Evolutionary conservation across 2,113 vertebrate genomes (phyloP).

Genomic region (Prionailurus viverrinus): DNA sequence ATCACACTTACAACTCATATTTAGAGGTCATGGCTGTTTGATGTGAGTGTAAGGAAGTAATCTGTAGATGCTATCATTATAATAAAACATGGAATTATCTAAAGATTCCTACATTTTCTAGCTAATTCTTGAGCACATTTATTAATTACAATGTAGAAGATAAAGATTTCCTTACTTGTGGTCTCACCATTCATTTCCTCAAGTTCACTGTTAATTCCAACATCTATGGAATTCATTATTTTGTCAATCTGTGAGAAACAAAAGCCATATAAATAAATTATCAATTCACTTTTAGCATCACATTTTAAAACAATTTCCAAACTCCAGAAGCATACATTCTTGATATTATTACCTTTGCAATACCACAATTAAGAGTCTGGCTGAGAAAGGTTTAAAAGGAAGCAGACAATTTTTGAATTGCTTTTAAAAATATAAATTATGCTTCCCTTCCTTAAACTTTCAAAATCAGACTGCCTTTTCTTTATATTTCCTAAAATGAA

Average conservation of each 20-base stretch:
- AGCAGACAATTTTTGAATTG: neutral
- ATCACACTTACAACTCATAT: constrained; percentile 2
- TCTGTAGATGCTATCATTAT: constrained; percentile 61
- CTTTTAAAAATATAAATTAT: constrained; percentile 49
- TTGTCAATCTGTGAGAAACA: constrained; percentile 95
- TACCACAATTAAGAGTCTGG: neutral
- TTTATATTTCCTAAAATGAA: constrained; percentile 20
- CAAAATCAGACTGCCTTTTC: neutral
- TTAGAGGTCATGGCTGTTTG: neutral
- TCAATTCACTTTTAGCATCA: neutral
- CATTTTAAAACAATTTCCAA: constrained; percentile 64
- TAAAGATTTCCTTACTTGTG: constrained; percentile 89
- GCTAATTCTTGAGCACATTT: constrained; percentile 23
- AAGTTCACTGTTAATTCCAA: constrained; percentile 94
- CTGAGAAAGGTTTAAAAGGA: neutral
- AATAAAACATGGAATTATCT: constrained; percentile 64
- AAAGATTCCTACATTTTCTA: constrained; percentile 46
- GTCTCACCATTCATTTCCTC: constrained; percentile 89
- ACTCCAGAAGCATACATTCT: neutral
- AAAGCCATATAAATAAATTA: constrained; percentile 60
- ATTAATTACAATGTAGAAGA: constrained; percentile 26
- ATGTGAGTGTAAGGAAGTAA: constrained; percentile 68
- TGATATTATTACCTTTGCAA: neutral
- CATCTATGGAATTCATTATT: constrained; percentile 98
- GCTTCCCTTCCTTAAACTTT: constrained; percentile 34